Base-by-base conservation (phyloP, 2,797 vertebrate species). In the Melanotaenia boesemani region DNA sequence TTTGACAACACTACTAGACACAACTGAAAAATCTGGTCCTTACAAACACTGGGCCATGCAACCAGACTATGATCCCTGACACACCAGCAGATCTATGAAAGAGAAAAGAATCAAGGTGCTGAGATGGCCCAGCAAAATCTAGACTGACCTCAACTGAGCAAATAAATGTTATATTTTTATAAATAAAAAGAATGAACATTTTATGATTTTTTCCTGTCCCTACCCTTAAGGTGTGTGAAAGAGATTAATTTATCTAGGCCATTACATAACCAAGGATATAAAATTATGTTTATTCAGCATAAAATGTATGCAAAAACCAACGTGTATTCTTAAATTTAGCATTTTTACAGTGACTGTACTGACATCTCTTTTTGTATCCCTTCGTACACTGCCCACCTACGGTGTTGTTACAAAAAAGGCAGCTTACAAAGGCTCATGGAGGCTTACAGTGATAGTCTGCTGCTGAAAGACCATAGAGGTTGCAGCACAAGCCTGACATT, bases 401-500 rank as follows among this genome's bases (percentile, higher is more conserved):
- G 36, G 52, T 20, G 2, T 62, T 57, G 32, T 50, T 59, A 67
- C 34, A 67, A 60, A 74, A 70, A 70, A 61, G 56, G 24, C 30
- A 65, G 66, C 22, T 79, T 69, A 57, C 55, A 56, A 50, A 79
- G 55, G 62, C 68, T 66, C 63, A 46, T 39, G 44, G 28, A 55
- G 50, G 48, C 67, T 70, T 69, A 69, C 50, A 69, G 18, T 36
- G 50, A 65, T 59, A 63, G 58, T 41, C 73, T 79, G 30, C 32
- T 46, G 30, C 37, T 65, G 28, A 70, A 74, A 60, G 36, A 36
- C 24, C 20, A 39, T 26, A 20, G 55, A 39, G 60, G 67, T 41
- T 56, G 57, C 61, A 65, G 66, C 37, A 20, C 36, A n/a, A 60
- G 61, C 60, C 54, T 64, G 60, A 73, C 68, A 60, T 74, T 65